Evolutionary conservation across 1,140 invertebrate species (phyloP).

Genomic region (Drosophila simulans): DNA sequence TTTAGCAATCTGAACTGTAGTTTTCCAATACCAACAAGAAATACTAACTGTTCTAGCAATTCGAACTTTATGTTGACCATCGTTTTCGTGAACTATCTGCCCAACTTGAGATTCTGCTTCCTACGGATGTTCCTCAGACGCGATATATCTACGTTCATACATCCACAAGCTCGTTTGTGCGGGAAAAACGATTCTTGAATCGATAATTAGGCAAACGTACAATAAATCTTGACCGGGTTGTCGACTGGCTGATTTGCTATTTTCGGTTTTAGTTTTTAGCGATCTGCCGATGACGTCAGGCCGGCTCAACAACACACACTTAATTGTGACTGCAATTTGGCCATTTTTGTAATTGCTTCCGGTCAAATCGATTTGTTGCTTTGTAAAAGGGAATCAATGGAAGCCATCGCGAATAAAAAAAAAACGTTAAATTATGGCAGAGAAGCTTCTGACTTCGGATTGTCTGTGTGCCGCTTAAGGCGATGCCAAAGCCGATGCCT

Average conservation of each 20-base stretch:
- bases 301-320: slow-evolving; percentile 56
- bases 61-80: no score
- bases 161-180: slow-evolving; percentile 26
- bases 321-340: slow-evolving; percentile 73
- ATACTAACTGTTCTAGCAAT: slow-evolving; percentile 1
- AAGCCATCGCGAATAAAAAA: slow-evolving; percentile 8
- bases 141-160: neutral
- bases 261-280: slow-evolving; percentile 26
- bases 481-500: slow-evolving; percentile 19
- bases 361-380: slow-evolving; percentile 38
- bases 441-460: slow-evolving; percentile 17
- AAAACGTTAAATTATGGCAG: slow-evolving; percentile 1
- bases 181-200: slow-evolving; percentile 73
- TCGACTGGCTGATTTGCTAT: slow-evolving; percentile 44
- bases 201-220: slow-evolving; percentile 61
- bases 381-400: slow-evolving; percentile 32
- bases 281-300: slow-evolving; percentile 63
- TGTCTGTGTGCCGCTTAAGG: slow-evolving; percentile 7
- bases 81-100: neutral
- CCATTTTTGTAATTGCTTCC: slow-evolving; percentile 79
- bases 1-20: no score
- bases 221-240: slow-evolving; percentile 57
- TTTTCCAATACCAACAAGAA: neutral
- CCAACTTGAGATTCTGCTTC: neutral
- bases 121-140: slow-evolving; percentile 6